phyloP scores from a whole-genome alignment of 2,113 vertebrate genomes.

The Cepphus grylle region DNA sequence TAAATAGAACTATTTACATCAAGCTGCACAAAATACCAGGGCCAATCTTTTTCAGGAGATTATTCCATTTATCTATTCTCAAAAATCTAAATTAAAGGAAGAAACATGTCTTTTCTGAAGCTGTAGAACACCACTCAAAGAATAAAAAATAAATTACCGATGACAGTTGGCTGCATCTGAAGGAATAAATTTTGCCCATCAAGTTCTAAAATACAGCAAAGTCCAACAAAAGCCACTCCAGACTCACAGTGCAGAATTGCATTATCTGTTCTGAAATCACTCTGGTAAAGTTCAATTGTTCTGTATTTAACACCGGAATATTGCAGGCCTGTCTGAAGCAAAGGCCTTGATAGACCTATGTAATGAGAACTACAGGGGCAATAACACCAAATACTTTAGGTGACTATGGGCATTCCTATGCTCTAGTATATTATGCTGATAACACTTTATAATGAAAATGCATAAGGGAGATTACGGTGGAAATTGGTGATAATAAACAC shows the following conservation, averaged over 20 bases:
- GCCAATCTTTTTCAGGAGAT: neutral
- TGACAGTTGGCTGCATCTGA: neutral
- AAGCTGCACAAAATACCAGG: neutral
- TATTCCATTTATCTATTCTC: neutral
- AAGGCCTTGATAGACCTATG: neutral
- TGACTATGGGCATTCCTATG: neutral
- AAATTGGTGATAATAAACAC: constrained; percentile 22
- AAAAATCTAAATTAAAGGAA: neutral
- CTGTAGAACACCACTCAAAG: neutral
- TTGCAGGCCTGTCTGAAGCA: neutral
- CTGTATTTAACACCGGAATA: neutral
- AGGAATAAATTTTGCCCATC: neutral
- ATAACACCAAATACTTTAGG: neutral
- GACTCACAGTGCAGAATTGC: neutral
- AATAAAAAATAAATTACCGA: neutral
- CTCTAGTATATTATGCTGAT: neutral
- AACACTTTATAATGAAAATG: neutral
- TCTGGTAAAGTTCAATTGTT: neutral
- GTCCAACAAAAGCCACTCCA: neutral
- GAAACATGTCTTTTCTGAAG: neutral
- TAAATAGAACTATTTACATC: neutral
- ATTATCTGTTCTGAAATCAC: neutral
- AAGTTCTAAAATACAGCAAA: neutral
- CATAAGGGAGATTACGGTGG: neutral
- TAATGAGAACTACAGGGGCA: neutral